A percentile compares a stretch with the other conserved stretches of the same genome.
These are phyloP conservation scores for Acropternis orthonyx DNA, from an alignment of 2,797 vertebrate species.

Conservation along the genomic window DNA sequence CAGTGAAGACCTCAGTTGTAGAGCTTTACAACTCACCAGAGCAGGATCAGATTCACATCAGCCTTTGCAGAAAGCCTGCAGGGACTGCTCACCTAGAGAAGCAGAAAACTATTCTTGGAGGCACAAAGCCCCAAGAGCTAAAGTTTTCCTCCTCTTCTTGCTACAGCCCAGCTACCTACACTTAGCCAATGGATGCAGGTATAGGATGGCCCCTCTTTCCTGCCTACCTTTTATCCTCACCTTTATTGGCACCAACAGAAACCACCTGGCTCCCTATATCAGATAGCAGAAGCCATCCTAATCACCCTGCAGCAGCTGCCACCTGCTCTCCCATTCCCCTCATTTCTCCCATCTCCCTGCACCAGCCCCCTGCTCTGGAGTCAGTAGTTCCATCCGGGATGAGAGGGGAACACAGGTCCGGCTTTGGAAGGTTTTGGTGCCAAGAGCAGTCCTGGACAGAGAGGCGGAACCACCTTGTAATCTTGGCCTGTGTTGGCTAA, in stretches of 20 bases:
- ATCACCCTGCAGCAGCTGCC: not conserved
- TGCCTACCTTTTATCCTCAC: not conserved
- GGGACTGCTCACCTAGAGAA: not conserved
- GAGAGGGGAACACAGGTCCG: fast-evolving
- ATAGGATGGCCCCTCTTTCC: not conserved
- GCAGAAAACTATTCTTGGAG: not conserved
- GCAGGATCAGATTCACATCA: not conserved
- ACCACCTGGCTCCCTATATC: slow-evolving; percentile 16
- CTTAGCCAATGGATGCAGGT: not conserved
- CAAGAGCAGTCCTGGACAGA: not conserved
- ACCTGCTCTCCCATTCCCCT: not conserved
- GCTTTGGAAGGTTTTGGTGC: not conserved
- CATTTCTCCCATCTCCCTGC: not conserved
- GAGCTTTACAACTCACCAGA: not conserved
- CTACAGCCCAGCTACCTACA: not conserved
- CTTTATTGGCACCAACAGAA: not conserved
- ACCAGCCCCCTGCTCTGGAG: not conserved
- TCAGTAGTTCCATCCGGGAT: not conserved
- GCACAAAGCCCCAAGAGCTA: not conserved
- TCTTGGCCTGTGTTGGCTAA: not conserved
- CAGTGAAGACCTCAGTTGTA: not conserved
- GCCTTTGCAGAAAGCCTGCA: not conserved
- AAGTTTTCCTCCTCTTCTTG: not conserved
- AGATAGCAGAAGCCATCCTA: not conserved
- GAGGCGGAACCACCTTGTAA: not conserved